These are phyloP conservation scores for Chrysaora quinquecirrha DNA, from an alignment of 30 jellyfish, hydroid and myxozoan species.

Conservation along the genomic window DNA sequence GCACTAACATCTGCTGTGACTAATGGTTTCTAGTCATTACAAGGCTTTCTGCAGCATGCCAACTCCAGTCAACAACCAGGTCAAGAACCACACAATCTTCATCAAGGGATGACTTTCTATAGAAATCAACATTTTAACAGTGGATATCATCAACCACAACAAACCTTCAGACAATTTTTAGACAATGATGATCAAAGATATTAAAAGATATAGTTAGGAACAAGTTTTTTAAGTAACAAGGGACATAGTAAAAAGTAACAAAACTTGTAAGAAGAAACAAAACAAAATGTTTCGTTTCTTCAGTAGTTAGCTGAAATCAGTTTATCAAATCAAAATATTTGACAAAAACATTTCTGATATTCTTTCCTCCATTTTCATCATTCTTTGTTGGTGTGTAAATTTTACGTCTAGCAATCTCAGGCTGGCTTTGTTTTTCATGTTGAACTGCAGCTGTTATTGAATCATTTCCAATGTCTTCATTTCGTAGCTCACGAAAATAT, in stretches of 20 bases:
- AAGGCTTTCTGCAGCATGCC: background rate
- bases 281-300: too few relatives aligned
- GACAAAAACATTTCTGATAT: background rate
- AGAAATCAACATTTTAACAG: too few relatives aligned
- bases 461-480: background rate
- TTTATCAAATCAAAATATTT: too few relatives aligned
- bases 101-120: background rate
- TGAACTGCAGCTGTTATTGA: slow-evolving; percentile 2
- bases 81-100: background rate
- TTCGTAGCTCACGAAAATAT: slow-evolving; percentile 50
- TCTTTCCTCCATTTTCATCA: background rate
- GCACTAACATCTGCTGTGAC: background rate
- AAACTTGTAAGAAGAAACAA: too few relatives aligned
- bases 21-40: background rate
- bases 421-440: slow-evolving; percentile 1
- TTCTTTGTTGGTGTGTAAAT: background rate
- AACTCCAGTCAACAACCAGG: background rate
- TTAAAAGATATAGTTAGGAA: too few relatives aligned
- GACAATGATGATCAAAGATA: too few relatives aligned
- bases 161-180: background rate
- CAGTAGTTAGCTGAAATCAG: too few relatives aligned
- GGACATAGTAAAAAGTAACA: too few relatives aligned
- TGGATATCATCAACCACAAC: background rate
- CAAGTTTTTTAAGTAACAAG: too few relatives aligned
- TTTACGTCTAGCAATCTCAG: background rate